A percentile compares a stretch with the other conserved stretches of the same genome.
Conservation (phyloP, 1,140 invertebrate genomes). For the Macrosteles quadrilineatus region DNA sequence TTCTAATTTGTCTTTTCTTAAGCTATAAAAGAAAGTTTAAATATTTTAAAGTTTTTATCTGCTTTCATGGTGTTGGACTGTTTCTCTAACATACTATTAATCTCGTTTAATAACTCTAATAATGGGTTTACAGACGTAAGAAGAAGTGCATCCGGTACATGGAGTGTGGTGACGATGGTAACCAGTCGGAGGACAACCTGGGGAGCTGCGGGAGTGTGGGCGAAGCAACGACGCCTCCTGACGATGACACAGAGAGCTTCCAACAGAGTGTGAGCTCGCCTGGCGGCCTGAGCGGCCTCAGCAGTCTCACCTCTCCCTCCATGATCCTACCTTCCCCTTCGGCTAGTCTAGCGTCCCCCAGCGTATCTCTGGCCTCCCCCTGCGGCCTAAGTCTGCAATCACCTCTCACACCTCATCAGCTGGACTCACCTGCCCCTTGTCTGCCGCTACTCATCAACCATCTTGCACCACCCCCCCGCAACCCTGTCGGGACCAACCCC, state of each 20-base stretch:
- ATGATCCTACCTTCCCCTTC: conserved; percentile 66
- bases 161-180: conserved; percentile 69
- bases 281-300: conserved; percentile 71
- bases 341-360: conserved; percentile 67
- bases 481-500: conserved; percentile 86
- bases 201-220: conserved; percentile 74
- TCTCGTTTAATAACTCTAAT: too few species aligned
- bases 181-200: conserved; percentile 76
- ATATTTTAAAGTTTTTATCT: too few species aligned
- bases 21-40: too few species aligned
- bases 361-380: conserved; percentile 59
- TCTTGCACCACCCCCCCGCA: conserved; percentile 55
- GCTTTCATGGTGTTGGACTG: too few species aligned
- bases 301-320: conserved; percentile 74
- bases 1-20: too few species aligned
- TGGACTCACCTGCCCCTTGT: conserved; percentile 42
- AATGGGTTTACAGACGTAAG: conserved; percentile 80
- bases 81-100: too few species aligned
- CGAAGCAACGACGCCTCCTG: conserved; percentile 66
- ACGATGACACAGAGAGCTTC: conserved; percentile 62
- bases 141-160: conserved; percentile 98
- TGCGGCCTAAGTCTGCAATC: conserved; percentile 57
- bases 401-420: conserved; percentile 55
- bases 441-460: conserved; percentile 40
- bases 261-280: conserved; percentile 73